Conservation (phyloP, 2,888 invertebrate species). For the Busseola fusca region DNA sequence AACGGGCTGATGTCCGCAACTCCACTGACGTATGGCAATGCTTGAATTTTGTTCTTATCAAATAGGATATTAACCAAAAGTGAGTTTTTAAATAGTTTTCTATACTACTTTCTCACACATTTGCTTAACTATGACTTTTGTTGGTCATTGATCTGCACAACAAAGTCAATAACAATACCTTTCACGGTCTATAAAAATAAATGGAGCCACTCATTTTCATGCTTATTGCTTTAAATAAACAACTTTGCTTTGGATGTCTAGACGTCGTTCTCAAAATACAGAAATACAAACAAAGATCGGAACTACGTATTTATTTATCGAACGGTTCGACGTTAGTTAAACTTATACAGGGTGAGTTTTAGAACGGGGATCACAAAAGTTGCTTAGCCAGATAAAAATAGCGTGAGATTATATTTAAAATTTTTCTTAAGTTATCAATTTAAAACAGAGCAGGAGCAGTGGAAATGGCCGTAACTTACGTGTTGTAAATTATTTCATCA, state of each 20-base stretch:
- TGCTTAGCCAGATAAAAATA: background rate
- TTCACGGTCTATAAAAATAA: slow-evolving; percentile 11
- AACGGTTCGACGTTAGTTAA: slow-evolving; percentile 16
- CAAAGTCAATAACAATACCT: slow-evolving; percentile 5
- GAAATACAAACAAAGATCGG: slow-evolving; percentile 21
- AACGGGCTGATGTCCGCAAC: too few relatives aligned
- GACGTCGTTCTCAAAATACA: slow-evolving; percentile 35
- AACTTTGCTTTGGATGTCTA: slow-evolving; percentile 20
- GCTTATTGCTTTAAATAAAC: slow-evolving; percentile 29
- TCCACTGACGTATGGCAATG: too few relatives aligned
- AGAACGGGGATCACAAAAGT: background rate
- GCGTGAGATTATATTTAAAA: background rate
- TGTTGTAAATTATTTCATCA: too few relatives aligned
- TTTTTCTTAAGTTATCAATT: background rate
- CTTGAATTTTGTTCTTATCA: too few relatives aligned
- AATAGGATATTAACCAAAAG: too few relatives aligned
- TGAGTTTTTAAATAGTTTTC: too few relatives aligned
- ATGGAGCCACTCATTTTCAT: slow-evolving; percentile 15
- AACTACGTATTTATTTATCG: slow-evolving; percentile 30
- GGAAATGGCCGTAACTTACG: too few relatives aligned
- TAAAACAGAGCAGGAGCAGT: background rate
- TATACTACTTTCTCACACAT: background rate
- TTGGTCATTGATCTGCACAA: slow-evolving; percentile 7
- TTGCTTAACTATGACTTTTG: background rate
- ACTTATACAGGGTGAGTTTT: slow-evolving; percentile 14